A percentile compares a stretch with the other conserved stretches of the same genome.
These are phyloP conservation scores for Zapus hudsonius DNA, from an alignment of 2,113 vertebrate species.

Conservation along the genomic window DNA sequence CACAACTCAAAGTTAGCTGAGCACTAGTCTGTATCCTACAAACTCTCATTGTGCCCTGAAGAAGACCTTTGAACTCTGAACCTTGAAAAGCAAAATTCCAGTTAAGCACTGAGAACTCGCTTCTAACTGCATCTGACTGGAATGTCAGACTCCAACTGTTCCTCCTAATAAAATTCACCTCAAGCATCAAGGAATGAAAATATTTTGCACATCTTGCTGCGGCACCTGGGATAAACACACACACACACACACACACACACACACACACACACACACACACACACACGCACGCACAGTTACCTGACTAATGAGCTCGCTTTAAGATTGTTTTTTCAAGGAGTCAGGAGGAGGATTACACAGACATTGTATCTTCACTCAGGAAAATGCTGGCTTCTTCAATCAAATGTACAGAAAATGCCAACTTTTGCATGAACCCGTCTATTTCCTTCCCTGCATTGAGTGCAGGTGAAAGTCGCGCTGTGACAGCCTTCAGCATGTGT, in stretches of 20 bases:
- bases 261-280: neutral
- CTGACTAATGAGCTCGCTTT: constrained; percentile 53
- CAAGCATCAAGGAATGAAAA: constrained; percentile 60
- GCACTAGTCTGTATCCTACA: no score
- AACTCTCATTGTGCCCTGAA: neutral
- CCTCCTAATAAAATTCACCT: constrained; percentile 58
- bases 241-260: neutral
- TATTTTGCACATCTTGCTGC: constrained; percentile 48
- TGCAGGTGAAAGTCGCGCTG: neutral
- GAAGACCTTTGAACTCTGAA: neutral
- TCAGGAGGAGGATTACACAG: constrained; percentile 13
- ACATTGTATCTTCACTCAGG: constrained; percentile 20
- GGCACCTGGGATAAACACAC: constrained; percentile 56
- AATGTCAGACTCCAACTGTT: constrained; percentile 12
- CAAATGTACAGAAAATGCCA: constrained; percentile 37
- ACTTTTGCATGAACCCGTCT: neutral
- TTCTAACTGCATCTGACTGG: neutral
- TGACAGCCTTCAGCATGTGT: neutral
- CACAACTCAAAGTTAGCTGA: no score
- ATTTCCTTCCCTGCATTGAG: neutral
- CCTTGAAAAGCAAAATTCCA: neutral
- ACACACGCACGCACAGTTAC: neutral
- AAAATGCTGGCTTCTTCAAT: constrained; percentile 39
- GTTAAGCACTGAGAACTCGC: neutral
- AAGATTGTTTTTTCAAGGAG: constrained; percentile 52